These are phyloP conservation scores for Eristalinus sepulchralis DNA, from an alignment of 2,888 invertebrate genomes.

Conservation along the genomic window DNA sequence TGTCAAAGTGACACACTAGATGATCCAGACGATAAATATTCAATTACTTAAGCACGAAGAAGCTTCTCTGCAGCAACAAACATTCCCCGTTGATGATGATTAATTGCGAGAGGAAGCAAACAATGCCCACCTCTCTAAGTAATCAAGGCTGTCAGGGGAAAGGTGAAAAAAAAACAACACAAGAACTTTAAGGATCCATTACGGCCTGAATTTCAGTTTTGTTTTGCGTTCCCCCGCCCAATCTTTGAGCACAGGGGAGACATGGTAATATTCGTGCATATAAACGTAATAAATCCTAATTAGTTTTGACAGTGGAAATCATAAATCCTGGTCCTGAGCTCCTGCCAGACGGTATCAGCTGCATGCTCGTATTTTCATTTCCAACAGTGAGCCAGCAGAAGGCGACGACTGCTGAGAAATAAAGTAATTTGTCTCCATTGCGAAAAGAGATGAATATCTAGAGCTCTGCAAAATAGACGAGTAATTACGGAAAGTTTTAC, in stretches of 20 bases:
- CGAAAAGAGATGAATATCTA: background rate
- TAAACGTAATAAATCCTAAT: background rate
- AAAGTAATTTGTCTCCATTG: constrained; percentile 26
- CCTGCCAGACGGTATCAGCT: background rate
- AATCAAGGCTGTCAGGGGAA: background rate
- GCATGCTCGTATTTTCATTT: background rate
- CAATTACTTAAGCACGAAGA: background rate
- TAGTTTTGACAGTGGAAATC: background rate
- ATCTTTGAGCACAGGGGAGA: background rate
- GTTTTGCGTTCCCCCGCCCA: background rate
- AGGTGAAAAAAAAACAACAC: background rate
- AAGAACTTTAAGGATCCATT: background rate
- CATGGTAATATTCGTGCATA: background rate
- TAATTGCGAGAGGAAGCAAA: background rate
- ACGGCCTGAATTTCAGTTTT: background rate
- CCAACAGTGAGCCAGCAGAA: background rate
- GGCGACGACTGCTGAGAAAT: background rate
- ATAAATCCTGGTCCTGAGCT: background rate
- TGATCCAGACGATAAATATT: background rate
- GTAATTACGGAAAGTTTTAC: background rate
- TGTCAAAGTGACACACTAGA: background rate
- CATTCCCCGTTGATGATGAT: background rate
- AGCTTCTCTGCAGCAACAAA: background rate
- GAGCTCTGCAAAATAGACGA: background rate
- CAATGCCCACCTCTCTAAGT: background rate